Percentiles rank a stretch among this genome's conserved stretches.
Conservation (phyloP, 2,797 vertebrate genomes). For the Chelon auratus region DNA sequence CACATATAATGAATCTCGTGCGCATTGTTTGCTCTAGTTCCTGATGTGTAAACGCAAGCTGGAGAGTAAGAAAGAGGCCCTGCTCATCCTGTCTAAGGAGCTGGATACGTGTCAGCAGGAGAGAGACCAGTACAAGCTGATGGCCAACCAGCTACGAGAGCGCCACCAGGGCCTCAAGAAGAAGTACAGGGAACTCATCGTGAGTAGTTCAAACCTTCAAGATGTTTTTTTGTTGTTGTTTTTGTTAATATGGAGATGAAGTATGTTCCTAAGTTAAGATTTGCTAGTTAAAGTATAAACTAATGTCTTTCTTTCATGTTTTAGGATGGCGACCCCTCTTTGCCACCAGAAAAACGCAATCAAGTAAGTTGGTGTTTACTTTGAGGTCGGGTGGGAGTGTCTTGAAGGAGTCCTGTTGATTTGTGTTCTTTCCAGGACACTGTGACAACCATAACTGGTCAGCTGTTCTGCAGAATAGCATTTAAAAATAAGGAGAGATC, state of each 20-base stretch:
- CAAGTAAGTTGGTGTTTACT: slow-evolving; percentile 84
- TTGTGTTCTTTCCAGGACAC: slow-evolving; percentile 3
- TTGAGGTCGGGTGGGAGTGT: not conserved
- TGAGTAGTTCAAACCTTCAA: slow-evolving; percentile 74
- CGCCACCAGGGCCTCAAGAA: slow-evolving; percentile 95
- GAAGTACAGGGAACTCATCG: slow-evolving; percentile 94
- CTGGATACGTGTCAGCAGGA: slow-evolving; percentile 97
- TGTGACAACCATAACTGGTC: not conserved
- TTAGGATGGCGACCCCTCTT: slow-evolving; percentile 93
- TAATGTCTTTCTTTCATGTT: slow-evolving; percentile 31
- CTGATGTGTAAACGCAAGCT: slow-evolving; percentile 95
- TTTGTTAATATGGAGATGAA: not conserved
- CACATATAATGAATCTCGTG: no score
- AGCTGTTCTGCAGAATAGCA: not conserved
- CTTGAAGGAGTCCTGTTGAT: not conserved
- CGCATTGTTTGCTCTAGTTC: slow-evolving; percentile 52
- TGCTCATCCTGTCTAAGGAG: slow-evolving; percentile 97
- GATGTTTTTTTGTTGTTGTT: not conserved
- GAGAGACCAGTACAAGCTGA: slow-evolving; percentile 96
- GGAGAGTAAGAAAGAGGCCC: slow-evolving; percentile 96
- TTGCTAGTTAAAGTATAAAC: not conserved
- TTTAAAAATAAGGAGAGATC: no score
- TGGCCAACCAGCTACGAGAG: slow-evolving; percentile 96
- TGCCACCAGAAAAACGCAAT: slow-evolving; percentile 95
- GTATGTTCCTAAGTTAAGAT: not conserved